Base-by-base conservation (phyloP, 1,140 invertebrate genomes). In the Harpegnathos saltator region DNA sequence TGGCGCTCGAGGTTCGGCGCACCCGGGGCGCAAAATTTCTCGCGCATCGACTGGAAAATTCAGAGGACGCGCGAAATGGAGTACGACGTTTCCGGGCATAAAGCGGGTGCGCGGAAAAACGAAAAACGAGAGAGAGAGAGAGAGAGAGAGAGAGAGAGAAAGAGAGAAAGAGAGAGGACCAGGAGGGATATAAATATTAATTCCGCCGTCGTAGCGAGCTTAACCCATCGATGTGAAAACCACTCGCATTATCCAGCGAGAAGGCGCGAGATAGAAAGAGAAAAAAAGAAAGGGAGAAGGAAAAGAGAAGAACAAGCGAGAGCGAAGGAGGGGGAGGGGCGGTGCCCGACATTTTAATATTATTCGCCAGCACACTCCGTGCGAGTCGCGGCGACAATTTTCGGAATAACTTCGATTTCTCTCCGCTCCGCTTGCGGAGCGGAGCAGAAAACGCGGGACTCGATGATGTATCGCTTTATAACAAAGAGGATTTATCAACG, bases 401-500 rank as follows among this genome's bases (percentile, higher is more conserved):
- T 84, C 75, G 3, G 66, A 85, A 68, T 84, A 90, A 88, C 72
- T 89, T 69, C 75, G 59, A 85, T 84, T 86, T 33, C 61, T 50
- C 52, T 44, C 38, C 38, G 4, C 38, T 33, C 38, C 62, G 7
- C 75, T n/a, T n/a, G n/a, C n/a, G n/a, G 33, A 19, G 73, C 71
- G 12, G 58, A 73, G 81, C 52, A 9, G 38, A 44, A 44, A 44
- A 48, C 61, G 52, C 54, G 77, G 38, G 66, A 69, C 33, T 14
- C 85, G 54, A 89, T 90, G 89, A 88, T 85, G 74, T 82, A 90
- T 90, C 81, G 84, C 59, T 89, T 88, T 90, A 75, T 89, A 88
- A 90, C 83, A 82, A 88, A 89, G 74, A 72, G 82, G 85, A 88
- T 90, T 90, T 89, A 89, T 90, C 89, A 90, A 88, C 54, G 88